phyloP scores from a whole-genome alignment of 2,113 vertebrate species.

The Anoplopoma fimbria region DNA sequence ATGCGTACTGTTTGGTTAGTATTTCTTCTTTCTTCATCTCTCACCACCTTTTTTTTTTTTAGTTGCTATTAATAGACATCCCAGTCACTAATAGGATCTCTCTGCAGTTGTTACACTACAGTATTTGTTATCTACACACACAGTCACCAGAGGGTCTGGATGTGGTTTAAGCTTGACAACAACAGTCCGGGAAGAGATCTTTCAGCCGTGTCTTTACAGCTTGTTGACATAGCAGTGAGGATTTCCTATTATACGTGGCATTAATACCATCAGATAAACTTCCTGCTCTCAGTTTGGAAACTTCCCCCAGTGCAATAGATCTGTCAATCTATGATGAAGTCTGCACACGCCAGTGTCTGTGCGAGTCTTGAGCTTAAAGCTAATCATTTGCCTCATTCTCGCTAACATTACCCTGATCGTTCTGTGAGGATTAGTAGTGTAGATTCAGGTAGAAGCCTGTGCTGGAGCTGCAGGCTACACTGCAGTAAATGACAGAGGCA shows the following conservation, averaged over 20 bases:
- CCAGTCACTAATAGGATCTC: constrained; percentile 33
- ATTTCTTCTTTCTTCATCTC: constrained; percentile 12
- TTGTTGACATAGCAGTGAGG: constrained; percentile 61
- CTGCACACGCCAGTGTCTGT: background rate
- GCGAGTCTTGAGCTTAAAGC: background rate
- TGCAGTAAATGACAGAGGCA: constrained; percentile 22
- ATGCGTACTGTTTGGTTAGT: background rate
- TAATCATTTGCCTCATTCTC: constrained; percentile 16
- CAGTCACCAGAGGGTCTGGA: constrained; percentile 21
- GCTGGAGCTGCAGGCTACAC: constrained; percentile 14
- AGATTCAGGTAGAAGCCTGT: constrained; percentile 3
- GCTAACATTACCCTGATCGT: background rate
- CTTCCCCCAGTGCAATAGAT: background rate
- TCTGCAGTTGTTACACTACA: constrained; percentile 7
- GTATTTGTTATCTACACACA: constrained; percentile 24
- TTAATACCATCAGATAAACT: constrained; percentile 48
- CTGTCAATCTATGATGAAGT: constrained; percentile 5
- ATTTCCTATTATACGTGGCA: constrained; percentile 52
- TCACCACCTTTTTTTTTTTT: constrained; percentile 17
- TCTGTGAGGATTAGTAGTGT: constrained; percentile 40
- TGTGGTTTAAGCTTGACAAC: constrained; percentile 57
- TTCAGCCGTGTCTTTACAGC: constrained; percentile 22
- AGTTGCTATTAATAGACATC: constrained; percentile 29
- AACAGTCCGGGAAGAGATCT: constrained; percentile 42
- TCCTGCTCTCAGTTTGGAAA: constrained; percentile 36